phyloP scores from a whole-genome alignment of 2,888 invertebrate species.

The Strigamia maritima region DNA sequence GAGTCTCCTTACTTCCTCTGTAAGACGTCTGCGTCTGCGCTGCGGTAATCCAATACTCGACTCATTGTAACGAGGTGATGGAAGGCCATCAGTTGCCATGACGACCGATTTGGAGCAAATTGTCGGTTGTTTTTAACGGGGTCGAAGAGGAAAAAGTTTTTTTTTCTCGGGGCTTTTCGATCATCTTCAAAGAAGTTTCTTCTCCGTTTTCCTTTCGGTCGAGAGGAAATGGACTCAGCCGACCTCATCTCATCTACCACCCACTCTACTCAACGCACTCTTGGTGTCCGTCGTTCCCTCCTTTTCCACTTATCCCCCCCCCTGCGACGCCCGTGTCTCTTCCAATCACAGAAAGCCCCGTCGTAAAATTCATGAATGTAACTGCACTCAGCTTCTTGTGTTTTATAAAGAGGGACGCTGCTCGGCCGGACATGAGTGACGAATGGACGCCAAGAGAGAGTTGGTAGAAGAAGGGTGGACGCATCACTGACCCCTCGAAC shows the following conservation, averaged over 20 bases:
- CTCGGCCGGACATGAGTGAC: slow-evolving; percentile 23
- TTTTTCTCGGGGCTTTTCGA: slow-evolving; percentile 2
- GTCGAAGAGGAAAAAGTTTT: background rate
- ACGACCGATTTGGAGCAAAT: slow-evolving; percentile 17
- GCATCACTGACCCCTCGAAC: slow-evolving; percentile 19
- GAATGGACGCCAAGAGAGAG: background rate
- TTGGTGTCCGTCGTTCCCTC: background rate
- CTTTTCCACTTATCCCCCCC: slow-evolving; percentile 3
- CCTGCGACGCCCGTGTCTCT: slow-evolving; percentile 6
- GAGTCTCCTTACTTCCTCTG: background rate
- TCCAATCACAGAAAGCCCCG: slow-evolving; percentile 23
- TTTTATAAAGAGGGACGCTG: slow-evolving; percentile 16
- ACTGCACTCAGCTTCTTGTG: slow-evolving; percentile 19
- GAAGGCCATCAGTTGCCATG: slow-evolving; percentile 8
- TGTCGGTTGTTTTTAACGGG: background rate
- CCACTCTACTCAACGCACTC: background rate
- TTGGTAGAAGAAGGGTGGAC: background rate
- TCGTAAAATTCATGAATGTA: slow-evolving; percentile 23
- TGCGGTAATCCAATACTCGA: background rate
- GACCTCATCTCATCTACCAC: slow-evolving; percentile 6
- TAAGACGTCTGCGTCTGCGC: background rate
- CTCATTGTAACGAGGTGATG: background rate
- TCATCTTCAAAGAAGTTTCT: background rate
- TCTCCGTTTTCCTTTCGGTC: background rate
- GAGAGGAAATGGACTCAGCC: slow-evolving; percentile 19